Conservation (phyloP, 2,888 invertebrate genomes). For the Cheilosia vernalis region DNA sequence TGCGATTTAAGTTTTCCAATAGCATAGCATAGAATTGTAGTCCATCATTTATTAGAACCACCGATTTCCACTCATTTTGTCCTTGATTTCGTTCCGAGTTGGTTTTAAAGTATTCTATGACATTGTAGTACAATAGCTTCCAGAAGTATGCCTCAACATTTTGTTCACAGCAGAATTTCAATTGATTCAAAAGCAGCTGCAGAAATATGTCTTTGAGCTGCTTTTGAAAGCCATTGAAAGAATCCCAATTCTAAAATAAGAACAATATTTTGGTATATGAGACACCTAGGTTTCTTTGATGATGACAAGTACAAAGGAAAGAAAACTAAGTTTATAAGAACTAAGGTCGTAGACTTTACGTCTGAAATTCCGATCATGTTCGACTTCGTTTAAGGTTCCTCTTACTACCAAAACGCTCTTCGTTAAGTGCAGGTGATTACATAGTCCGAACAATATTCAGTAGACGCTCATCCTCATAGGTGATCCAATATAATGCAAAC, state of each 20-base stretch:
- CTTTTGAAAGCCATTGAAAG: conserved; percentile 86
- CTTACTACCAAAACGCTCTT: no score
- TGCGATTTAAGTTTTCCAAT: conserved; percentile 88
- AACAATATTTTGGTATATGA: background rate
- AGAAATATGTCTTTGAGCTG: conserved; percentile 87
- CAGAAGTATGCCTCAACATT: conserved; percentile 96
- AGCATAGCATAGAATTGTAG: conserved; percentile 90
- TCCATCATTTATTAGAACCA: conserved; percentile 89
- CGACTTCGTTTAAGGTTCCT: no score
- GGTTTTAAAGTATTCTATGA: conserved; percentile 92
- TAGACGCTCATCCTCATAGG: no score
- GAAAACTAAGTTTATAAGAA: no score
- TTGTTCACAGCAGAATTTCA: conserved; percentile 93
- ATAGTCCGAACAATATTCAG: no score
- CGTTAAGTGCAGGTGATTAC: no score
- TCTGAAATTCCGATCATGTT: no score
- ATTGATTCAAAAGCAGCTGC: conserved; percentile 89
- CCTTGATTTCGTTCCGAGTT: conserved; percentile 85
- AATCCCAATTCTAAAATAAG: conserved; percentile 86
- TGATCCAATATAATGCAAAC: no score
- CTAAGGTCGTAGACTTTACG: no score
- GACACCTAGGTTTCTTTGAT: no score
- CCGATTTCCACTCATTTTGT: conserved; percentile 87
- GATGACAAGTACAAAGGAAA: no score
- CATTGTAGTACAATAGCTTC: conserved; percentile 94